Evolutionary conservation across 2,888 invertebrate species (phyloP).

Genomic region (Pimpla rufipes): DNA sequence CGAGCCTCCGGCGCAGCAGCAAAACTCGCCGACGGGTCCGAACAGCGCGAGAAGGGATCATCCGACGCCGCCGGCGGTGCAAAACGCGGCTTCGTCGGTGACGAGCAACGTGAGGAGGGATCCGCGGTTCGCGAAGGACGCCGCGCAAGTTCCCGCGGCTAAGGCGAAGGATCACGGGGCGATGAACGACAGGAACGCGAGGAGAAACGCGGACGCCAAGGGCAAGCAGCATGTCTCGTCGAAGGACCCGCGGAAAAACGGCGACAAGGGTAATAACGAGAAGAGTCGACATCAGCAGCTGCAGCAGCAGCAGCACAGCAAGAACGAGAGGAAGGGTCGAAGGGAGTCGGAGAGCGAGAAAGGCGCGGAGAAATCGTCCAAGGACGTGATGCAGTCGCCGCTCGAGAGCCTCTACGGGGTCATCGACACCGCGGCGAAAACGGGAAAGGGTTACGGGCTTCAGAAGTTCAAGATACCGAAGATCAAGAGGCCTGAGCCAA

Average conservation of each 20-base stretch:
- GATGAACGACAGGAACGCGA: slow-evolving; percentile 74
- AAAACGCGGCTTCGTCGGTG: slow-evolving; percentile 37
- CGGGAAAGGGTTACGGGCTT: slow-evolving; percentile 85
- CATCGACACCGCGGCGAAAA: slow-evolving; percentile 83
- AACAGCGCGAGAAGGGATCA: slow-evolving; percentile 46
- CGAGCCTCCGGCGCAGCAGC: slow-evolving; percentile 42
- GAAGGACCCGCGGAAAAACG: slow-evolving; percentile 53
- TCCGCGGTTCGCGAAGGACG: slow-evolving; percentile 75
- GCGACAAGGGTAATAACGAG: slow-evolving; percentile 59
- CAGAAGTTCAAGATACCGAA: slow-evolving; percentile 87
- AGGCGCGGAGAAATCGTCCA: slow-evolving; percentile 70
- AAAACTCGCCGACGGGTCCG: slow-evolving; percentile 62
- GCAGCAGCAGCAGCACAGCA: slow-evolving; percentile 38
- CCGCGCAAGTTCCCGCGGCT: slow-evolving; percentile 11
- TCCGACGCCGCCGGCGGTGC: slow-evolving; percentile 71
- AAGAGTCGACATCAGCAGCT: slow-evolving; percentile 45
- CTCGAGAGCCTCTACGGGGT: slow-evolving; percentile 86
- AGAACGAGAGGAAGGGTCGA: slow-evolving; percentile 58
- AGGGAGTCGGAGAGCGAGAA: slow-evolving; percentile 72
- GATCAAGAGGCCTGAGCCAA: slow-evolving; percentile 82
- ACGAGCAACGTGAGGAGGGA: slow-evolving; percentile 70
- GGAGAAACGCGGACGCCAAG: slow-evolving; percentile 72
- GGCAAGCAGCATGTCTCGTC: slow-evolving; percentile 51
- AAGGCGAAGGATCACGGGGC: slow-evolving; percentile 57
- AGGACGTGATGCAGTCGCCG: slow-evolving; percentile 85